Conservation (phyloP, 1,140 invertebrate species). For the Drosophila littoralis region DNA sequence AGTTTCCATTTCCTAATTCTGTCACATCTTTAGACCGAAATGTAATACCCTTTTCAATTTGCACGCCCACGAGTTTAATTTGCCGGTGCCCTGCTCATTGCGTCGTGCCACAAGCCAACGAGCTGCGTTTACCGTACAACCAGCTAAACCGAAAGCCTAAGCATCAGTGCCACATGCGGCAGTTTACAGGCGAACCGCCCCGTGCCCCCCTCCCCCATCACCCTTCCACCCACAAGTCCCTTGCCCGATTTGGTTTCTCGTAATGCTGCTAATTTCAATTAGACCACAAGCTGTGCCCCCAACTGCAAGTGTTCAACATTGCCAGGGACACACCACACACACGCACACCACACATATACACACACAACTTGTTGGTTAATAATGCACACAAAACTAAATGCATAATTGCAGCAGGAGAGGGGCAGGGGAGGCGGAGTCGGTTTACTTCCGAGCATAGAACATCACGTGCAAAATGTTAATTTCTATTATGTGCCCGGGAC, state of each 20-base stretch:
- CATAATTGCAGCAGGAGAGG: slow-evolving; percentile 63
- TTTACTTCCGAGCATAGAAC: slow-evolving; percentile 11
- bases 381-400: slow-evolving; percentile 83
- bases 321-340: slow-evolving; percentile 50
- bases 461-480: slow-evolving; percentile 81
- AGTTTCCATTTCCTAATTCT: not conserved
- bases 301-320: slow-evolving; percentile 20
- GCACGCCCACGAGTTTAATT: slow-evolving; percentile 4
- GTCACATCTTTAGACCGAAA: not conserved
- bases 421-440: not conserved
- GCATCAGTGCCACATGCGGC: slow-evolving; percentile 34
- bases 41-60: not conserved
- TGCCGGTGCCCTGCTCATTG: slow-evolving; percentile 8
- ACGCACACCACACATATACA: slow-evolving; percentile 40
- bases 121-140: slow-evolving; percentile 41
- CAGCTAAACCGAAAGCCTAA: slow-evolving; percentile 37
- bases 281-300: slow-evolving; percentile 54
- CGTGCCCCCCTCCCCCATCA: not conserved
- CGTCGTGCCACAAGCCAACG: slow-evolving; percentile 17
- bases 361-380: slow-evolving; percentile 76
- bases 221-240: not conserved
- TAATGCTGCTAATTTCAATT: slow-evolving; percentile 76
- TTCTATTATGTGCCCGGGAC: slow-evolving; percentile 68
- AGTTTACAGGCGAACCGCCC: slow-evolving; percentile 18
- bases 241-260: slow-evolving; percentile 1